phyloP scores from a whole-genome alignment of 2,797 vertebrate genomes.

The Ctenosaura bakeri region DNA sequence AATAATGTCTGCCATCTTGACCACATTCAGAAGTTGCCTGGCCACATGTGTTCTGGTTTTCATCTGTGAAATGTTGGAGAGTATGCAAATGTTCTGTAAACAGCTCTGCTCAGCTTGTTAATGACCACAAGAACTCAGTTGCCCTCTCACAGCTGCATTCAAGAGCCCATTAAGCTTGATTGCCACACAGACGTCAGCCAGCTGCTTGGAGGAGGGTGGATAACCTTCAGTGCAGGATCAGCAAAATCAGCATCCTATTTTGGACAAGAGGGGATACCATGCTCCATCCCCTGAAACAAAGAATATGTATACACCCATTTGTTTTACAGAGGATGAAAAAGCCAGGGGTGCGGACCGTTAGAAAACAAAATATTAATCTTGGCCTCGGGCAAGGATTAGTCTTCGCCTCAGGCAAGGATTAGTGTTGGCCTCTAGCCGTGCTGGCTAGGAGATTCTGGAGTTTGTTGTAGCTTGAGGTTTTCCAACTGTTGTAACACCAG shows the following conservation, averaged over 20 bases:
- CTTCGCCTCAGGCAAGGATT: not conserved
- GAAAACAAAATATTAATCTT: not conserved
- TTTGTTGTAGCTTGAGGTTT: not conserved
- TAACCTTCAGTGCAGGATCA: not conserved
- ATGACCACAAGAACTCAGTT: not conserved
- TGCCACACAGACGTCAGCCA: constrained; percentile 11
- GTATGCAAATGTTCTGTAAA: not conserved
- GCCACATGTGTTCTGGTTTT: no score
- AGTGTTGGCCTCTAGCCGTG: no score
- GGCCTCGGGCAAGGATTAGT: not conserved
- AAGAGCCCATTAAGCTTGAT: constrained; percentile 1
- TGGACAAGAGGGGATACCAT: not conserved
- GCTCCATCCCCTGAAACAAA: not conserved
- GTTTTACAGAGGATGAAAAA: not conserved
- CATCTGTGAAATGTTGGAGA: no score
- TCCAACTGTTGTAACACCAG: not conserved
- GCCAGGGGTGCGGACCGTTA: not conserved
- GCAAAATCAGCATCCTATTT: not conserved
- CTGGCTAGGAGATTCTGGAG: no score
- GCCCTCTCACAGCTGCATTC: constrained; percentile 10
- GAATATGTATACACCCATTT: not conserved
- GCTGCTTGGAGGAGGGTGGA: not conserved
- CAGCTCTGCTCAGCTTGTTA: not conserved
- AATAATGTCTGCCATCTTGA: no score
- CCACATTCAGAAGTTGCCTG: no score